These are phyloP conservation scores for Colaptes auratus DNA, from an alignment of 2,113 vertebrate species.

Conservation along the genomic window DNA sequence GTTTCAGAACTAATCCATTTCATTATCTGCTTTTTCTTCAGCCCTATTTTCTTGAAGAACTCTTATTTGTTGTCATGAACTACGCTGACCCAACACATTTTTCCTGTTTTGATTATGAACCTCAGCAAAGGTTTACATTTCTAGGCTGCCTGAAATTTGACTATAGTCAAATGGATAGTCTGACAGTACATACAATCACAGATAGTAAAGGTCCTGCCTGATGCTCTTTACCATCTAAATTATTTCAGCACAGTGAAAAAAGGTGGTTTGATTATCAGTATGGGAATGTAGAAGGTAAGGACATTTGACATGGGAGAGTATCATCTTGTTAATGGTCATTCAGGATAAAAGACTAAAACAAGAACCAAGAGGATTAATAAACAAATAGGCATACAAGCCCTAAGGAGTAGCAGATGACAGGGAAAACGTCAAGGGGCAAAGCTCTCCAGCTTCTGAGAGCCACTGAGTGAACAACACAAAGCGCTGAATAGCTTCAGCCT, in stretches of 20 bases:
- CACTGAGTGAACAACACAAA: neutral
- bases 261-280: neutral
- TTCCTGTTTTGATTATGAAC: neutral
- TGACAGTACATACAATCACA: neutral
- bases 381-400: neutral
- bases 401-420: neutral
- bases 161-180: neutral
- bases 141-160: neutral
- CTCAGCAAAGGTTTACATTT: neutral
- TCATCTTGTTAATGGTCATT: neutral
- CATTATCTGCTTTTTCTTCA: neutral
- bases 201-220: neutral
- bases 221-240: neutral
- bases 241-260: neutral
- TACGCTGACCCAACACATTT: neutral
- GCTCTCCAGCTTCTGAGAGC: neutral
- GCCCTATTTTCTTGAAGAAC: neutral
- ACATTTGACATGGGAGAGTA: neutral
- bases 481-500: neutral
- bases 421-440: neutral
- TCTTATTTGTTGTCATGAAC: neutral
- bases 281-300: neutral
- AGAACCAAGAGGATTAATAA: neutral
- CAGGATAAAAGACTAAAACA: neutral
- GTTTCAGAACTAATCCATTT: neutral